Evolutionary conservation across 2,888 invertebrate genomes (phyloP).

Genomic region (Stomorhina lunata): DNA sequence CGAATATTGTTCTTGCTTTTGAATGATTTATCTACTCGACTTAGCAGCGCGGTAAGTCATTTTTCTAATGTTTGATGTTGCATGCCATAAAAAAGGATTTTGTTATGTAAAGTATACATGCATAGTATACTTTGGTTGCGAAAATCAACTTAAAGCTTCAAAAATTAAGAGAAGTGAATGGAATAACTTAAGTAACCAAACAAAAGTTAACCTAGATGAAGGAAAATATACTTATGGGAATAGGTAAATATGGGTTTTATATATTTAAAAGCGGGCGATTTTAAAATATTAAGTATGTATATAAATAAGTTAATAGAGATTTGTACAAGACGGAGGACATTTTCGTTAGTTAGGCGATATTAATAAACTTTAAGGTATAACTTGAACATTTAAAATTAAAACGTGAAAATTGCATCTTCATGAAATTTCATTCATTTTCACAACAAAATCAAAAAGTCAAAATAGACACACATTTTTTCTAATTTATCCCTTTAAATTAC

Average conservation of each 20-base stretch:
- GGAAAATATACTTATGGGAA: background rate
- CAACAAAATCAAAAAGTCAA: too few relatives aligned
- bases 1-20: background rate
- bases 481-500: too few relatives aligned
- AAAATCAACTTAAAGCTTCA: conserved; percentile 45
- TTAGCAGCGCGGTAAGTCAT: conserved; percentile 63
- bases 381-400: too few relatives aligned
- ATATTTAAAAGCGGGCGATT: too few relatives aligned
- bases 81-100: conserved; percentile 55
- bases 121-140: too few relatives aligned
- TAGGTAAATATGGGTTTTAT: conserved; percentile 18
- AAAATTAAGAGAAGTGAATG: background rate
- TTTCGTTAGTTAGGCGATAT: too few relatives aligned
- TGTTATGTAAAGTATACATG: conserved; percentile 54
- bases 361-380: too few relatives aligned
- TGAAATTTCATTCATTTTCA: too few relatives aligned
- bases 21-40: conserved; percentile 65
- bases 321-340: background rate
- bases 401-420: too few relatives aligned
- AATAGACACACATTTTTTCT: too few relatives aligned
- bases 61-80: conserved; percentile 64
- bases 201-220: conserved; percentile 34
- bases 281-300: too few relatives aligned
- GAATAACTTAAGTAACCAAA: conserved; percentile 15
- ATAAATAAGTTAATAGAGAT: too few relatives aligned